Evolutionary conservation across 2,888 invertebrate species (phyloP).

Genomic region (Nomada hirtipes): DNA sequence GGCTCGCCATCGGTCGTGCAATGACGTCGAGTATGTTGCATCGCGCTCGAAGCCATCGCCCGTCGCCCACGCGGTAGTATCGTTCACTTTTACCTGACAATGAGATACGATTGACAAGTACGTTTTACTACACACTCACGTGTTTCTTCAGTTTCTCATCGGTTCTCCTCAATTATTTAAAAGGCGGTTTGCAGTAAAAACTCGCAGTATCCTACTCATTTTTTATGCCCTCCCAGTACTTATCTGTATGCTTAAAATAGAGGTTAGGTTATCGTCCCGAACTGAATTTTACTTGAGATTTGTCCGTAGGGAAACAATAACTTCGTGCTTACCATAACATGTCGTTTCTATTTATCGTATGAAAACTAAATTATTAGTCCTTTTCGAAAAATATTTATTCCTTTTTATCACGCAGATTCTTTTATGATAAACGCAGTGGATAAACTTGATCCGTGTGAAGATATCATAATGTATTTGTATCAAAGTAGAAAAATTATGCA

Average conservation of each 20-base stretch:
- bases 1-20: constrained; percentile 58
- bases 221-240: not conserved
- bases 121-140: not conserved
- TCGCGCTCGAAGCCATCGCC: constrained; percentile 22
- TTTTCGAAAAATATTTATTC: not conserved
- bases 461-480: not conserved
- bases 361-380: not conserved
- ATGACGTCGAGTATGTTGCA: constrained; percentile 41
- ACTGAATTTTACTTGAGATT: no score
- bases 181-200: not conserved
- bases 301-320: not conserved
- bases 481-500: not conserved
- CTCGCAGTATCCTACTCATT: not conserved
- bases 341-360: not conserved
- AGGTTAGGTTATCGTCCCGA: constrained; percentile 36
- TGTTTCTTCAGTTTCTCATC: not conserved
- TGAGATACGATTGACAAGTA: constrained; percentile 29
- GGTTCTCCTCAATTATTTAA: not conserved
- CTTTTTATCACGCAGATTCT: not conserved
- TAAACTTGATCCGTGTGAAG: no score
- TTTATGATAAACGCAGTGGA: not conserved
- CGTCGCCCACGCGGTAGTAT: constrained; percentile 13
- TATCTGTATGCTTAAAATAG: constrained; percentile 10
- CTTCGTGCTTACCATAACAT: not conserved
- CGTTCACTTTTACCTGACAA: constrained; percentile 20